Evolutionary conservation across 92 coral and sea anemone genomes (phyloP).

Genomic region (Parazoanthus atlanticus): DNA sequence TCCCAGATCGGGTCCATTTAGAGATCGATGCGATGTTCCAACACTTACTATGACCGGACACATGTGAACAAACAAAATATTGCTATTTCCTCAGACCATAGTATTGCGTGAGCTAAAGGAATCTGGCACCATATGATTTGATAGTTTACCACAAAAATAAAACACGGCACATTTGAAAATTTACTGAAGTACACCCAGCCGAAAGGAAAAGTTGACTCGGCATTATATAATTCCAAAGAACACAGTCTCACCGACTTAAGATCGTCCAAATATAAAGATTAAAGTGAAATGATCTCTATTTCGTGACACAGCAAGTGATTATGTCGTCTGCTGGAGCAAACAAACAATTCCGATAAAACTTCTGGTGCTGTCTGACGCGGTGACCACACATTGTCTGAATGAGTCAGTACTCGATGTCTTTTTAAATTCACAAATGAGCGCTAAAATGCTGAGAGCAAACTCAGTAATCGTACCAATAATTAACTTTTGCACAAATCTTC

Average conservation of each 20-base stretch:
- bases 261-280: not conserved
- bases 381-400: slow-evolving; percentile 38
- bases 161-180: not conserved
- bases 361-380: slow-evolving; percentile 12
- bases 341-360: slow-evolving; percentile 30
- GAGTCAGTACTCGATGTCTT: not conserved
- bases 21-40: not conserved
- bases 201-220: not conserved
- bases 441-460: slow-evolving; percentile 31
- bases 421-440: slow-evolving; percentile 27
- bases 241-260: not conserved
- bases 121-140: slow-evolving; percentile 13
- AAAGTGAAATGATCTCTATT: not conserved
- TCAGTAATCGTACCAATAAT: slow-evolving; percentile 4
- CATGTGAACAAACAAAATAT: slow-evolving; percentile 14
- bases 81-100: not conserved
- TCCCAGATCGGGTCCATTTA: not conserved
- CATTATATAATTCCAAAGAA: not conserved
- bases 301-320: slow-evolving; percentile 36
- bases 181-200: not conserved
- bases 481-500: slow-evolving; percentile 7
- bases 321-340: slow-evolving; percentile 30
- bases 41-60: not conserved
- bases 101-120: slow-evolving; percentile 36
- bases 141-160: not conserved